Base-by-base conservation (phyloP, 2,888 invertebrate species). In the Epinotia bilunana region DNA sequence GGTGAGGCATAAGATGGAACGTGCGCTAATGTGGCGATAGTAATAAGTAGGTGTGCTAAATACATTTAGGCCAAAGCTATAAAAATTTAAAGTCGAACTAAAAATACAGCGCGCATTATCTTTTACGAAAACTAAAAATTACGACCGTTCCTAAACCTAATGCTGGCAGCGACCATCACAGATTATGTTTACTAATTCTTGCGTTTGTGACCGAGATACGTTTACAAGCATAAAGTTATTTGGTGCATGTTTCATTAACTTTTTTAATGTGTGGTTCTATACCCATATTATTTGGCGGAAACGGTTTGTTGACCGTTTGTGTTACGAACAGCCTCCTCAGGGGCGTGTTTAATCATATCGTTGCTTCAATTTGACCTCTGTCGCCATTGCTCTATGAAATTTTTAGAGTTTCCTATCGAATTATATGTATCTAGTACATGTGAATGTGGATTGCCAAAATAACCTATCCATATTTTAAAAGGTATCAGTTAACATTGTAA, bases 311-410 rank as follows among this genome's bases (percentile, higher is more conserved):
- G 46, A 49, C 49, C 63, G 65, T 65, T 75, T 57, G 28, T 64
- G 64, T 83, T 83, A 81, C 79, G 80, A 82, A 79, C 80, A 82
- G 79, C 78, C 79, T 72, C 77, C 64, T 80, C 80, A 82, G 84
- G 88, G 91, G 91, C 91, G 90, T 88, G 85, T 89, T 90, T 91
- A 91, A 91, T 92, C 89, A 89, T 88, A 83, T 86, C 86, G 87
- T 84, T 83, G 83, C 84, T 85, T 83, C 81, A 83, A 79, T 85
- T 87, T 82, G 80, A 83, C 82, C 80, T 79, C 79, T 77, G 76
- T n/a, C 64, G 60, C 70, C 58, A 77, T 73, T 67, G 72, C 60
- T 55, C 62, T 75, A 75, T 20, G 65, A 53, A 72, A 55, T 57
- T 55, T 71, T 23, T 67, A 75, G 75, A 75, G 46, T 65, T 53